Conservation (phyloP, 92 coral and sea anemone species). For the Nematostella vectensis region DNA sequence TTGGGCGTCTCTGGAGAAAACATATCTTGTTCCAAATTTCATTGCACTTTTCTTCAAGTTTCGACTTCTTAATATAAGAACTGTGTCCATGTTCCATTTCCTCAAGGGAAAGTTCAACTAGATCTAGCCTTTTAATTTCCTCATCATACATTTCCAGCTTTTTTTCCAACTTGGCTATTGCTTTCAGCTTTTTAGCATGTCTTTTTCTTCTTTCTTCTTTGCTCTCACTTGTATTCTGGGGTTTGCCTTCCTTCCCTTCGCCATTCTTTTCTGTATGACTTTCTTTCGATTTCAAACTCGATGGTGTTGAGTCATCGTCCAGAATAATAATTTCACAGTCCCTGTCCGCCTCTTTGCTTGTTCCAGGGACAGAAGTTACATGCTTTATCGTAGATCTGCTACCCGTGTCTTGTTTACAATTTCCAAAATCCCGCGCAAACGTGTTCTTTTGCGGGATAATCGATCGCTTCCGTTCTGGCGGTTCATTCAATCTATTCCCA, state of each 20-base stretch:
- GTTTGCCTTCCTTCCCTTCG: not conserved
- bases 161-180: conserved; percentile 35
- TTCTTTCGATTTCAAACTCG: conserved; percentile 11
- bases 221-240: conserved; percentile 10
- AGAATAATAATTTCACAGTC: conserved; percentile 15
- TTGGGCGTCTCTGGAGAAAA: conserved; percentile 56
- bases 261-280: not conserved
- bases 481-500: not conserved
- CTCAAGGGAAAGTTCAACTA: conserved; percentile 79
- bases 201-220: conserved; percentile 5
- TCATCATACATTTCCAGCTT: conserved; percentile 46
- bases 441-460: conserved; percentile 6
- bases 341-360: conserved; percentile 4
- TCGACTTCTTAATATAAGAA: conserved; percentile 69
- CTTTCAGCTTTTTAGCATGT: no score
- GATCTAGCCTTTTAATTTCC: conserved; percentile 61
- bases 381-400: conserved; percentile 2
- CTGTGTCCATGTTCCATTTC: conserved; percentile 83
- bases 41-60: conserved; percentile 64
- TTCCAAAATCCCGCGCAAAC: conserved; percentile 51
- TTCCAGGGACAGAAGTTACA: not conserved
- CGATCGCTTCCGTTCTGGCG: conserved; percentile 3
- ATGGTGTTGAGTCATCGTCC: conserved; percentile 2
- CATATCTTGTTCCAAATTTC: conserved; percentile 79
- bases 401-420: conserved; percentile 2